These are phyloP conservation scores for Troglohyphantes excavatus DNA, from an alignment of 2,888 invertebrate genomes.

Conservation along the genomic window DNA sequence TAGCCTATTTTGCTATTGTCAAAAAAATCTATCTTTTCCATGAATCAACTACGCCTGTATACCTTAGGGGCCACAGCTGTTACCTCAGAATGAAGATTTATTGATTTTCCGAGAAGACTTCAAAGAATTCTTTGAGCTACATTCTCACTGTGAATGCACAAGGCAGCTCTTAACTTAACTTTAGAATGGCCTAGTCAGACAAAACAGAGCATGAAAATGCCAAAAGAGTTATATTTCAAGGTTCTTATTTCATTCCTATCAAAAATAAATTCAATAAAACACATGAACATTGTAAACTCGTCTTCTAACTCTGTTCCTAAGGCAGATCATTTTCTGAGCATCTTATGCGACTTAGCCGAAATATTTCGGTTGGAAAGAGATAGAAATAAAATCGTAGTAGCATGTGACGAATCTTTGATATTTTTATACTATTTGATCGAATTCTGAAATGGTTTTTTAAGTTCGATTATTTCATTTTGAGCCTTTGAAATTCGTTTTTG, in stretches of 20 bases:
- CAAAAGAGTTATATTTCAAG: constrained; percentile 27
- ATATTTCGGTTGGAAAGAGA: constrained; percentile 7
- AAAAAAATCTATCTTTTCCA: background rate
- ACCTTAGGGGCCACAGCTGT: constrained; percentile 40
- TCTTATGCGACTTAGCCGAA: constrained; percentile 16
- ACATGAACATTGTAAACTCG: background rate
- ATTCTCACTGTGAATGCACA: constrained; percentile 24
- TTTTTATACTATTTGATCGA: constrained; percentile 19
- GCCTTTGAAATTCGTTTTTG: background rate
- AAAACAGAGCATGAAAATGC: background rate
- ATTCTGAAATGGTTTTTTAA: constrained; percentile 12
- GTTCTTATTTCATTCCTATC: constrained; percentile 5
- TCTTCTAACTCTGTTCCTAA: background rate
- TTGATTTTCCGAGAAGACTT: constrained; percentile 29
- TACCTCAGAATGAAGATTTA: constrained; percentile 22
- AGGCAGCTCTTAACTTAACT: background rate
- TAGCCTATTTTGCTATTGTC: constrained; percentile 36
- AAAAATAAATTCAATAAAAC: constrained; percentile 24
- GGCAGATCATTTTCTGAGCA: background rate
- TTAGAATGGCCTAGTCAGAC: background rate
- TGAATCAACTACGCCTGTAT: constrained; percentile 22
- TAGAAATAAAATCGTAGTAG: background rate
- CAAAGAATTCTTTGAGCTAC: constrained; percentile 13
- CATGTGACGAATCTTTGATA: constrained; percentile 15
- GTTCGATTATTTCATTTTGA: constrained; percentile 17